Base-by-base conservation (phyloP, 2,797 vertebrate species). In the Gorsachius magnificus region DNA sequence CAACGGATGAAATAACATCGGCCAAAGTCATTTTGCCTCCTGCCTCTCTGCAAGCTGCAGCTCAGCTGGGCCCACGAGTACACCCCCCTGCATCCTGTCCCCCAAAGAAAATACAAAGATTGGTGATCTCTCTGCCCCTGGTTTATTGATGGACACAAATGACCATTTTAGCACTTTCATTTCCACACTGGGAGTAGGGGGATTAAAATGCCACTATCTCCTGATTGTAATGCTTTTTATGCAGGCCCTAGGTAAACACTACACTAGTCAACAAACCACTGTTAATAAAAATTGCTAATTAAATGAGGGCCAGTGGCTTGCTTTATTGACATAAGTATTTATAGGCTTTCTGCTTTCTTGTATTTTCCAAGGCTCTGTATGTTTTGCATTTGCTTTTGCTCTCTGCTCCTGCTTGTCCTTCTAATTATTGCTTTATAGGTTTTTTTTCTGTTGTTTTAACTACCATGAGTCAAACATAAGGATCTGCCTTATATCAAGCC, bases 201-300 rank as follows among this genome's bases (percentile, higher is more conserved):
- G 90, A 95, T 95, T 95, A 95, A 94, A 95, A 94, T 71, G 81
- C 65, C 83, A 89, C 83, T 89, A 61, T 87, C 64, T 92, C 87
- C 78, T 87, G 88, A 79, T 93, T 61, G 65, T 92, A 90, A 87
- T 79, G 82, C 41, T 76, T 88, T 95, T 95, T 92, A 94, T 74
- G 81, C 54, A 61, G 87, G 75, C 75, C 50, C 61, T 90, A 69
- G 65, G 78, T 94, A 95, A 96, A 95, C 90, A 96, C 46, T 33
- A 53, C 38, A 36, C 50, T 69, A 92, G 86, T 87, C 92, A 96
- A 95, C 96, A 94, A 95, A 81, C 57, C 78, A 61, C 86, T 94
- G 88, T 95, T 95, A 92, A 96, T 89, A 95, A 95, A 95, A 95
- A 87, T 85, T 80, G 75, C 86, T 94, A 96, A 96, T 95, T 93